Conservation (phyloP, 2,113 vertebrate species). For the Saguinus midas region DNA sequence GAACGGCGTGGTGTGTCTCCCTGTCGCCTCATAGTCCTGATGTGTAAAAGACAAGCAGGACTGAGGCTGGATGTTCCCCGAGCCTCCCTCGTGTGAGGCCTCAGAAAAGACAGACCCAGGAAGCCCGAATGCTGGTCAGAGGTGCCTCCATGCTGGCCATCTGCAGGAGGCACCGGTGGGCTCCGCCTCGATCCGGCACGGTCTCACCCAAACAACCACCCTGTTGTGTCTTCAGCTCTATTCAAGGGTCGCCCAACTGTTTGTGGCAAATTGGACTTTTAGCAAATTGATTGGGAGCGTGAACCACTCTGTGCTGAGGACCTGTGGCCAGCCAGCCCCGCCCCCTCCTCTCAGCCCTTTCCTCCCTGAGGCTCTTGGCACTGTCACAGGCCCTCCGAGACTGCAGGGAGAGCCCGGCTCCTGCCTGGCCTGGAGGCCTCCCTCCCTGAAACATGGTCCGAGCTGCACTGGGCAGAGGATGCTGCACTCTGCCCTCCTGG, state of each 20-base stretch:
- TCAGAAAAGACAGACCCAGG: too few relatives aligned
- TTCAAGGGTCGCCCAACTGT: neutral
- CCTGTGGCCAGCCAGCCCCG: neutral
- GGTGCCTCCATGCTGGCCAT: too few relatives aligned
- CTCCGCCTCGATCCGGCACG: neutral
- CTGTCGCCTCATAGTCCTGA: neutral
- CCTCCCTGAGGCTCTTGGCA: neutral
- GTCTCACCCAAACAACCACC: too few relatives aligned
- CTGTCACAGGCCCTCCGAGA: neutral
- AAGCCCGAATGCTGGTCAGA: neutral
- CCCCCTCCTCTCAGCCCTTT: neutral
- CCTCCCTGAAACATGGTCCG: too few relatives aligned
- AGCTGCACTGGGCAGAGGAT: neutral
- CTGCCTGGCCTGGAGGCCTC: neutral
- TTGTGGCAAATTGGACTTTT: neutral
- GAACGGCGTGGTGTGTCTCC: rapidly evolving
- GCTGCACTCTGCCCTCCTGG: neutral
- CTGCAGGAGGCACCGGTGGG: neutral
- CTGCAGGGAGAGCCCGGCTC: neutral
- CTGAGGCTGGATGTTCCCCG: rapidly evolving
- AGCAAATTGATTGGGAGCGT: neutral
- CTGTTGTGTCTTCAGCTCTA: neutral
- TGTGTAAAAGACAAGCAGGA: neutral
- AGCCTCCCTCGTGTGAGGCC: neutral
- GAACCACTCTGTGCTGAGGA: neutral